Percentiles rank a stretch among this genome's conserved stretches.
Evolutionary conservation across 1,140 invertebrate species (phyloP).

Genomic region (Papilio aristodemus): DNA sequence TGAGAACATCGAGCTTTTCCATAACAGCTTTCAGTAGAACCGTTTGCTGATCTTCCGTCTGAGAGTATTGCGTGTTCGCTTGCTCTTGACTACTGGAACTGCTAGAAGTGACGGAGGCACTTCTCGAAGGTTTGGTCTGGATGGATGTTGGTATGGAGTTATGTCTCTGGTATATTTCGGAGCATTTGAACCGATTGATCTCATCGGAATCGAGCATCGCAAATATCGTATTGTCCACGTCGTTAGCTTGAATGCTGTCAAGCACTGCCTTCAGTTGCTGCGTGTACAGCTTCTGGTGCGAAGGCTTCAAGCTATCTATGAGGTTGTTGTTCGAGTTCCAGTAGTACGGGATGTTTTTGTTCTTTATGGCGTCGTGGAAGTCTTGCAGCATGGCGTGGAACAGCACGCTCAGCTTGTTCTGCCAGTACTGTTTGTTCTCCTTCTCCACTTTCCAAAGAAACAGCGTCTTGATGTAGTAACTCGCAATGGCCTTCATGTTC

Average conservation of each 20-base stretch:
- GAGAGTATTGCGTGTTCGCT: neutral
- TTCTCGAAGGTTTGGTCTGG: neutral
- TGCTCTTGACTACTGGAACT: neutral
- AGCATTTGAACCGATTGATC: slow-evolving; percentile 49
- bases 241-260: slow-evolving; percentile 46
- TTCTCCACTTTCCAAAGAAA: slow-evolving; percentile 74
- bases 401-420: slow-evolving; percentile 62
- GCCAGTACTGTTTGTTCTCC: slow-evolving; percentile 64
- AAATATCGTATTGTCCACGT: slow-evolving; percentile 48
- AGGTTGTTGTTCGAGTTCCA: slow-evolving; percentile 76
- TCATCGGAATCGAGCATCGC: slow-evolving; percentile 50
- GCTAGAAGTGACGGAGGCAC: slow-evolving; percentile 12
- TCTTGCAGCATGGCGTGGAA: slow-evolving; percentile 74
- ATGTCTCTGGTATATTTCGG: slow-evolving; percentile 52
- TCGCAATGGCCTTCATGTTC: slow-evolving; percentile 70
- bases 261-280: slow-evolving; percentile 54
- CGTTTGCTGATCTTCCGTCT: neutral
- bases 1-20: slow-evolving; percentile 12
- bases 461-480: slow-evolving; percentile 80
- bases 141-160: neutral
- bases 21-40: neutral
- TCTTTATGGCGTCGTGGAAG: slow-evolving; percentile 56
- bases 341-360: slow-evolving; percentile 72
- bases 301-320: slow-evolving; percentile 49
- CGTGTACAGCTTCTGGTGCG: slow-evolving; percentile 48